Evolutionary conservation across 2,797 vertebrate genomes (phyloP).

Genomic region (Danionella dracula): DNA sequence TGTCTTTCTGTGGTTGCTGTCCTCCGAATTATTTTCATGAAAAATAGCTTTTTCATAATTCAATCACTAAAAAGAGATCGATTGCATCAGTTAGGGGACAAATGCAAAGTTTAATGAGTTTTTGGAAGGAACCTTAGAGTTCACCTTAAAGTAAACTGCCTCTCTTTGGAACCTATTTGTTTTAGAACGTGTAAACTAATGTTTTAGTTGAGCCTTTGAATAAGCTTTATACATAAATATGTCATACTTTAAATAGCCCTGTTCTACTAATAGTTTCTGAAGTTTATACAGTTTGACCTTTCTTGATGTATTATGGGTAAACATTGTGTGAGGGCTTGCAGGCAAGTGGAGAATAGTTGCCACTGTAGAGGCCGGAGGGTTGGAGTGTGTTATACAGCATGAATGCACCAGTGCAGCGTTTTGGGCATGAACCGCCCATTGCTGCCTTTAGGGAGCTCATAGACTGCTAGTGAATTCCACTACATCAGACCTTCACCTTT

Average conservation of each 20-base stretch:
- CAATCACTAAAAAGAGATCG: no score
- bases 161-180: slow-evolving; percentile 1
- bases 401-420: slow-evolving; percentile 36
- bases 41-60: no score
- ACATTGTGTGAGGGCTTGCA: slow-evolving; percentile 1
- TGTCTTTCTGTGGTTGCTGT: slow-evolving; percentile 50
- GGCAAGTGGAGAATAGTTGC: background rate
- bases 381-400: background rate
- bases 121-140: no score
- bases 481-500: slow-evolving; percentile 48
- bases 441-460: slow-evolving; percentile 56
- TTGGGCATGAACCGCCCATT: slow-evolving; percentile 49
- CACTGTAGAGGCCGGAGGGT: background rate
- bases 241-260: background rate
- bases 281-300: slow-evolving; percentile 13
- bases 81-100: no score
- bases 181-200: slow-evolving; percentile 34
- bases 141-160: no score
- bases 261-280: slow-evolving; percentile 12
- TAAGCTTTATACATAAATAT: background rate
- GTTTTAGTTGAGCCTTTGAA: background rate
- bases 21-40: background rate
- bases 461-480: slow-evolving; percentile 65
- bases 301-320: slow-evolving; percentile 21
- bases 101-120: no score